Evolutionary conservation across 2,888 invertebrate species (phyloP).

Genomic region (Chrysotoxum bicinctum): DNA sequence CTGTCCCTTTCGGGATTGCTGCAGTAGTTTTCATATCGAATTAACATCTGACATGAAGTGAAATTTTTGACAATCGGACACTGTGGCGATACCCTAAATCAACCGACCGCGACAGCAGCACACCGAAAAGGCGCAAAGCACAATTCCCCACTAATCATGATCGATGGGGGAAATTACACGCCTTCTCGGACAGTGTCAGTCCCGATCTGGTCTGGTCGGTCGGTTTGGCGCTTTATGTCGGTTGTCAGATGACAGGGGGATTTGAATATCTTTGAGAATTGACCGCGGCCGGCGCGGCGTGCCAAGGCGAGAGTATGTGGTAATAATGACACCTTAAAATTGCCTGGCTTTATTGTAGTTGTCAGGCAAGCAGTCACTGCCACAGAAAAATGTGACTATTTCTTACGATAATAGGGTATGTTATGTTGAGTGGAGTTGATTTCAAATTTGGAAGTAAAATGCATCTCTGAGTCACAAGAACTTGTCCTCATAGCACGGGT

Average conservation of each 20-base stretch:
- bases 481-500: too few species aligned
- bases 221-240: slow-evolving; percentile 58
- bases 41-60: slow-evolving; percentile 66
- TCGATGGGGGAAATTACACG: slow-evolving; percentile 69
- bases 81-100: slow-evolving; percentile 62
- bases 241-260: slow-evolving; percentile 69
- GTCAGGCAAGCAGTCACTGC: slow-evolving; percentile 15
- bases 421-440: background rate
- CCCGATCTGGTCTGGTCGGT: slow-evolving; percentile 32
- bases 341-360: slow-evolving; percentile 44
- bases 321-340: slow-evolving; percentile 70
- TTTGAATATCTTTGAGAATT: slow-evolving; percentile 56
- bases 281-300: background rate
- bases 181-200: slow-evolving; percentile 46
- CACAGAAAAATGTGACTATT: slow-evolving; percentile 10
- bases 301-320: slow-evolving; percentile 49
- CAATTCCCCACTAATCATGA: slow-evolving; percentile 71
- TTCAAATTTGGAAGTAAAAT: too few species aligned
- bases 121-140: slow-evolving; percentile 30
- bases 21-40: slow-evolving; percentile 44
- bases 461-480: too few species aligned
- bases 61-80: slow-evolving; percentile 69
- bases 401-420: background rate
- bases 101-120: slow-evolving; percentile 41
- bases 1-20: slow-evolving; percentile 1